These are phyloP conservation scores for Opisthograptis luteolata DNA, from an alignment of 2,888 invertebrate genomes.

Conservation along the genomic window DNA sequence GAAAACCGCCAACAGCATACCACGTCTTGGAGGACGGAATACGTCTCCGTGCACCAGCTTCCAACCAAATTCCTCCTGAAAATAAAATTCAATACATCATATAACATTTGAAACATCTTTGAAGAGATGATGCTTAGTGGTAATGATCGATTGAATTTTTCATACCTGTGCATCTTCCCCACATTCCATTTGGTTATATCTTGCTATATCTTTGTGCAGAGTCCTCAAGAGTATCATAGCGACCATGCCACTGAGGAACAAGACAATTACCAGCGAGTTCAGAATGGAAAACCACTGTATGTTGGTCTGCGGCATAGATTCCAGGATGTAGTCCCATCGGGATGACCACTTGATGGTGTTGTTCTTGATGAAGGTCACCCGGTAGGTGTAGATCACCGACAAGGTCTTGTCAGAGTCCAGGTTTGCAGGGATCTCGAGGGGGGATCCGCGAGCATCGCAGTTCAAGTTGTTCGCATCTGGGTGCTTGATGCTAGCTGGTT, in stretches of 20 bases:
- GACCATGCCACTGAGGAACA: slow-evolving; percentile 99
- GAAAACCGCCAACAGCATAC: slow-evolving; percentile 97
- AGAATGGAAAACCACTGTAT: slow-evolving; percentile 99
- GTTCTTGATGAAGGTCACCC: slow-evolving; percentile 91
- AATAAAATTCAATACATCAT: slow-evolving; percentile 1
- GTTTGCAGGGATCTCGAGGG: slow-evolving; percentile 89
- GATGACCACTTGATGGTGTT: slow-evolving; percentile 98
- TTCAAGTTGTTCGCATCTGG: slow-evolving; percentile 70
- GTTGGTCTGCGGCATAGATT: slow-evolving; percentile 99
- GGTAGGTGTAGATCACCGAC: slow-evolving; percentile 93
- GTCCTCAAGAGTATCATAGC: slow-evolving; percentile 99
- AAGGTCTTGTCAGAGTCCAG: slow-evolving; percentile 79
- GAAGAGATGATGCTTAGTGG: no score
- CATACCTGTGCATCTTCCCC: slow-evolving; percentile 97
- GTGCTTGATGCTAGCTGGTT: slow-evolving; percentile 85
- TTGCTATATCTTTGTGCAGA: slow-evolving; percentile 98
- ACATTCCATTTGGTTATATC: slow-evolving; percentile 98
- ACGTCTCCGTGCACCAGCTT: slow-evolving; percentile 99
- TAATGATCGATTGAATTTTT: no score
- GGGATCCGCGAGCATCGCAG: slow-evolving; percentile 79
- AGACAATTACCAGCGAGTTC: slow-evolving; percentile 98
- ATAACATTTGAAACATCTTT: background rate
- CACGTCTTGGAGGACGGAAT: slow-evolving; percentile 97
- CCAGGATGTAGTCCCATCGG: slow-evolving; percentile 99
- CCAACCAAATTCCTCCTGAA: slow-evolving; percentile 98